Evolutionary conservation across 2,797 vertebrate species (phyloP), one percentile per base, ranked within the genome.

Genomic region (Lacerta bilineata): DNA sequence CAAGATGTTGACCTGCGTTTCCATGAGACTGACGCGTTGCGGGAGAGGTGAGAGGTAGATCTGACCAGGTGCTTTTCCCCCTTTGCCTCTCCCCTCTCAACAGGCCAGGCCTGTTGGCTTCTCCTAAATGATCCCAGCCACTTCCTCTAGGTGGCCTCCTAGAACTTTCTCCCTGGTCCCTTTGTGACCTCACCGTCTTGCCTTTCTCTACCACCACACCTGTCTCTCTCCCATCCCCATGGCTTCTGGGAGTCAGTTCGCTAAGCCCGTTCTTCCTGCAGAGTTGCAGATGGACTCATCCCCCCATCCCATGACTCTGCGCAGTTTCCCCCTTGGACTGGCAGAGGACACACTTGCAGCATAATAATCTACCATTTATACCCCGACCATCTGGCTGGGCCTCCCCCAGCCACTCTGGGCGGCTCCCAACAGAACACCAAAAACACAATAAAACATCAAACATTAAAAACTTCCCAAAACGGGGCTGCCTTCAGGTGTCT

Each of bases 171-270:
- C 61, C 59, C 5, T 5, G n/a, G 6, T 33, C 15, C 46, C 86
- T 80, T 88, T 90, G 55, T 90, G 87, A 88, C 84, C 74, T 91
- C 87, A 86, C 18, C 10, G 0, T 2, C 27, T n/a, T n/a, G 72
- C 18, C 23, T 50, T 68, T 20, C 61, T 75, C 64, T 20, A 68
- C 43, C 71, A 27, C 33, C 39, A 59, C 80, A 55, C 50, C 50
- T 55, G 50, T 83, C 5, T 6, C 46, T 43, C 3, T 25, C 11
- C 17, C 6, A 8, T 20, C 43, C 43, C 29, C 29, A 3, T 10
- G 78, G 46, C 9, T 64, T 74, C 78, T 61, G 25, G 68, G 46
- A 69, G 13, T 5, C 61, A 29, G 25, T 1, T n/a, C 1, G 1
- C 27, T 43, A 41, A 43, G 25, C 3, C 4, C 0, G 23, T 61